Percentiles rank a stretch among this genome's conserved stretches.
Conservation (phyloP, 2,888 invertebrate genomes). For the Noctua comes region DNA sequence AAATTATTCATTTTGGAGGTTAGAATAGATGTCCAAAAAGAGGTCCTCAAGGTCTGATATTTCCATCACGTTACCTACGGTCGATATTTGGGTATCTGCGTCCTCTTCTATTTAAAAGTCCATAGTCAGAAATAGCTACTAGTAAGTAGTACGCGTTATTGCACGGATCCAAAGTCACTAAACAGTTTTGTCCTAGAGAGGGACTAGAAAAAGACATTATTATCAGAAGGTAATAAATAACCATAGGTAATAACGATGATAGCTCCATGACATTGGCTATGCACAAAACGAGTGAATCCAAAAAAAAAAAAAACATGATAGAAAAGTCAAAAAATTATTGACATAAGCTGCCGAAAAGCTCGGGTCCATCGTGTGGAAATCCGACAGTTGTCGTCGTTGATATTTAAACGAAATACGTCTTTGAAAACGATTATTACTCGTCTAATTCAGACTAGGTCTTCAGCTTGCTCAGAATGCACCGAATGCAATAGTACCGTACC, state of each 20-base stretch:
- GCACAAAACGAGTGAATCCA: too few species aligned
- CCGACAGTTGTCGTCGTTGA: not conserved
- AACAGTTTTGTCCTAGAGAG: not conserved
- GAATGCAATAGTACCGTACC: not conserved
- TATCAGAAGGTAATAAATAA: too few species aligned
- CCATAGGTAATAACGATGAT: too few species aligned
- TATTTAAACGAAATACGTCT: not conserved
- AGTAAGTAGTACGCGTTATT: too few species aligned
- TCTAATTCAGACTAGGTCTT: not conserved
- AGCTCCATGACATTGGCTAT: too few species aligned
- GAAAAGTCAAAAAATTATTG: not conserved
- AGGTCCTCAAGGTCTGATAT: conserved; percentile 1
- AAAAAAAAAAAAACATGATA: too few species aligned
- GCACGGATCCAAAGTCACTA: too few species aligned
- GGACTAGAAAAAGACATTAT: not conserved
- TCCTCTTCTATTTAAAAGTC: not conserved
- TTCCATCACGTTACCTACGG: not conserved
- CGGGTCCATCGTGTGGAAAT: not conserved
- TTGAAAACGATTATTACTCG: not conserved
- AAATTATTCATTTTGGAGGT: conserved; percentile 17
- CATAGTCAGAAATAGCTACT: too few species aligned
- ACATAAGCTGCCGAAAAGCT: not conserved
- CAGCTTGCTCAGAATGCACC: not conserved
- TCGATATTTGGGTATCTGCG: not conserved
- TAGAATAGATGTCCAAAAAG: not conserved